Evolutionary conservation across 2,888 invertebrate genomes (phyloP).

Genomic region (Scrobipalpa costella): DNA sequence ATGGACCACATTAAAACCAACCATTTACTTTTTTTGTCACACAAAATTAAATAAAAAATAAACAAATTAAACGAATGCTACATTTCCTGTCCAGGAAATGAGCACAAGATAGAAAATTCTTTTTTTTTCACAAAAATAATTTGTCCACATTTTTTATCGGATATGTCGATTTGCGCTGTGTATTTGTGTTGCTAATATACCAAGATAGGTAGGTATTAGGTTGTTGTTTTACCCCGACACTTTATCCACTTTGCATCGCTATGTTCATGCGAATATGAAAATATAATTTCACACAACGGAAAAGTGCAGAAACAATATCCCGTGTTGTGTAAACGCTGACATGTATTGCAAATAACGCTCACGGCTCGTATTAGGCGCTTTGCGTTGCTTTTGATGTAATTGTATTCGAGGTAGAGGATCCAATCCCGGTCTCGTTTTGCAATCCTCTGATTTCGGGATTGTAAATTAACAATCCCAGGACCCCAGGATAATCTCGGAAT

Average conservation of each 20-base stretch:
- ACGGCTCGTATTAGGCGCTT: slow-evolving; percentile 41
- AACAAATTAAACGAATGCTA: too few relatives aligned
- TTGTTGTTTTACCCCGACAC: not conserved
- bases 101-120: too few relatives aligned
- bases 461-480: too few relatives aligned
- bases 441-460: too few relatives aligned
- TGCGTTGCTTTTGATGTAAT: slow-evolving; percentile 53
- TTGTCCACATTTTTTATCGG: too few relatives aligned
- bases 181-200: too few relatives aligned
- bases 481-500: too few relatives aligned
- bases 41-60: not conserved
- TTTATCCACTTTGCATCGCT: not conserved
- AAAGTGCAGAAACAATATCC: slow-evolving; percentile 20
- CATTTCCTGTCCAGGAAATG: too few relatives aligned
- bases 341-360: slow-evolving; percentile 36
- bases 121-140: too few relatives aligned
- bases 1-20: not conserved
- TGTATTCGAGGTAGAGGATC: slow-evolving; percentile 58
- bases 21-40: not conserved
- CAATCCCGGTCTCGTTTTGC: too few relatives aligned
- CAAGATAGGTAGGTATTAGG: too few relatives aligned
- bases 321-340: slow-evolving; percentile 16
- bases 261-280: not conserved
- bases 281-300: slow-evolving; percentile 9
- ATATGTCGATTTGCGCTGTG: too few relatives aligned